A percentile compares a stretch with the other conserved stretches of the same genome.
Evolutionary conservation across 1,140 invertebrate genomes (phyloP).

Genomic region (Wiebesia pumilae): DNA sequence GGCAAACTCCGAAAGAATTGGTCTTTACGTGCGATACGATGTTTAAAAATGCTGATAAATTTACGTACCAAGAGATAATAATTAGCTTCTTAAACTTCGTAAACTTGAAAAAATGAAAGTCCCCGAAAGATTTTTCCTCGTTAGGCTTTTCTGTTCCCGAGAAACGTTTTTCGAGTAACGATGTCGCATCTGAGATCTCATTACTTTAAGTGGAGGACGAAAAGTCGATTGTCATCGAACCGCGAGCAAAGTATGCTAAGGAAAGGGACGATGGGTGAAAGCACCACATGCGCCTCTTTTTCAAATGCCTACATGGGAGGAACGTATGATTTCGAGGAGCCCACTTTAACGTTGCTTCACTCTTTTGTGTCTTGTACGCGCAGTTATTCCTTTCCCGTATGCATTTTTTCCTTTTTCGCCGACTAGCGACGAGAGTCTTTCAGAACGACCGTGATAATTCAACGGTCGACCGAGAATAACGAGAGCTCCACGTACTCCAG

Average conservation of each 20-base stretch:
- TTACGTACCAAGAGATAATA: too few relatives aligned
- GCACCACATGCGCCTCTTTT: neutral
- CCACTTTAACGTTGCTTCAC: neutral
- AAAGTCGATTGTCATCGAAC: constrained; percentile 17
- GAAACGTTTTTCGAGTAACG: neutral
- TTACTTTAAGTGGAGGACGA: constrained; percentile 6
- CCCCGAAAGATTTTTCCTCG: neutral
- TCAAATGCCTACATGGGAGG: neutral
- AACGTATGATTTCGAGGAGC: neutral
- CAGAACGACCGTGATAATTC: constrained; percentile 8
- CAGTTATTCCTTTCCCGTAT: neutral
- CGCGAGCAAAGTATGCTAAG: neutral
- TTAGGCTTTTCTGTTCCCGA: neutral
- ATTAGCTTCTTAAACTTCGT: neutral
- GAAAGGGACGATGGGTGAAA: neutral
- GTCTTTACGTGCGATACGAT: too few relatives aligned
- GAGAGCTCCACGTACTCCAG: constrained; percentile 1
- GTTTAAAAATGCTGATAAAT: too few relatives aligned
- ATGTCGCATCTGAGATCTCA: neutral
- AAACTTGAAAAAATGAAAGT: neutral
- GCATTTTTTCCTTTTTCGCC: neutral
- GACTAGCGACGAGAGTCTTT: neutral
- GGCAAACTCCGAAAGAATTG: too few relatives aligned
- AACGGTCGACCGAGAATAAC: constrained; percentile 1
- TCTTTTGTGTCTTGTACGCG: neutral